Evolutionary conservation across 1,140 invertebrate genomes (phyloP).

Genomic region (Bathynomus jamesi): DNA sequence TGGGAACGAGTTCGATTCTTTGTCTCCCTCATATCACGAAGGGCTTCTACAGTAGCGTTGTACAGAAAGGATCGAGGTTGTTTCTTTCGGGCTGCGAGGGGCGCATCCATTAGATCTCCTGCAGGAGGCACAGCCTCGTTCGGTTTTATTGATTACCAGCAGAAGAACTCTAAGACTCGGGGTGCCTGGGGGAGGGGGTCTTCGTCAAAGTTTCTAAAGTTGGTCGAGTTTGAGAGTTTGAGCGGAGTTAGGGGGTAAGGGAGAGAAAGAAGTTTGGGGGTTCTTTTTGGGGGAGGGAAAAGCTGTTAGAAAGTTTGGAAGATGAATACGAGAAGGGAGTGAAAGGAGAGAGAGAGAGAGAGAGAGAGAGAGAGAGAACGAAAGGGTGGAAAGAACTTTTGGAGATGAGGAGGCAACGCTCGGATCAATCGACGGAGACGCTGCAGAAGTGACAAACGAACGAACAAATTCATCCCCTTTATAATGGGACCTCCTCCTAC

Average conservation of each 20-base stretch:
- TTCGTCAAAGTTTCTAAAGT: not conserved
- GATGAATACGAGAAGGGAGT: not conserved
- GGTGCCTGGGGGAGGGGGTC: not conserved
- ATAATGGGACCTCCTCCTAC: too few species aligned
- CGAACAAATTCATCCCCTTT: not conserved
- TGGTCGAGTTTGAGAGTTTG: not conserved
- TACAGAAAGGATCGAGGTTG: too few species aligned
- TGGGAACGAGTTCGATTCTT: too few species aligned
- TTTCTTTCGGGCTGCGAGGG: too few species aligned
- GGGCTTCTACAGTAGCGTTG: too few species aligned
- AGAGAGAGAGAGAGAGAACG: not conserved
- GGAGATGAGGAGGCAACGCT: not conserved
- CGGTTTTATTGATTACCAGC: not conserved
- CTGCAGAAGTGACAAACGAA: not conserved
- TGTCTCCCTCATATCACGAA: too few species aligned
- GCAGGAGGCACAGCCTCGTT: not conserved
- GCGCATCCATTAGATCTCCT: too few species aligned
- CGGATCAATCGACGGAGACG: not conserved
- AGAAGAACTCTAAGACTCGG: not conserved
- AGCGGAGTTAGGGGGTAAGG: not conserved
- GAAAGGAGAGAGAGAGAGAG: not conserved
- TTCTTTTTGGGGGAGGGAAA: too few species aligned
- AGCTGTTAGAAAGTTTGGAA: not conserved
- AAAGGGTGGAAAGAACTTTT: not conserved
- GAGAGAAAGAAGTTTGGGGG: too few species aligned